Evolutionary conservation across 2,888 invertebrate species (phyloP), one percentile per base, ranked within the genome.

Genomic region (Parnassius smintheus): DNA sequence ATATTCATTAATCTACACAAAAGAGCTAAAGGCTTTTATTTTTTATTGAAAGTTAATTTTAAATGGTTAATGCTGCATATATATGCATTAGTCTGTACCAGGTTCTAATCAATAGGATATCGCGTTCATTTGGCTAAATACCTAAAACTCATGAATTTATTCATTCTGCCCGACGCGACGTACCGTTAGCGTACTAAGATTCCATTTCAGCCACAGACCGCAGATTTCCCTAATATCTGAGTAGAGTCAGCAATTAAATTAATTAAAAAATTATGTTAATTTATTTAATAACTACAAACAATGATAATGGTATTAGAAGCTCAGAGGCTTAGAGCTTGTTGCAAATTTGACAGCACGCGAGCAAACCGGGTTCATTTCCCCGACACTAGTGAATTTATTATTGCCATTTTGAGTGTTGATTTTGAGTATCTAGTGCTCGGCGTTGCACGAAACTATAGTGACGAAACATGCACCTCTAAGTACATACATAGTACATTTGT

Each of bases 141-240:
- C 52, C 56, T 64, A 59, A 64, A 61, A 64, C 65, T 71, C 69
- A 74, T 74, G 70, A 72, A 72, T 73, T 70, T 72, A 73, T 72
- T 71, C 69, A 70, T 67, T 65, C 65, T 59, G 61, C 56, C 59
- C 64, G 53, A 65, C 66, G 65, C 66, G 52, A 57, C 54, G 66
- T 70, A 70, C 69, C 66, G 70, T 68, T 69, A 66, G 59, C 65
- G 63, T 56, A 68, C 65, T 54, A 49, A 59, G 72, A 69, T 72
- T 83, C 71, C 62, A 66, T 83, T 80, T 78, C 85, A 80, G 80
- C 86, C 85, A 72, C 88, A 85, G 67, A 85, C 87, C 88, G 68
- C 86, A 85, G 77, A 82, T 87, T 85, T 85, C 82, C 81, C 82
- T 79, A 82, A 84, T 82, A 77, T 78, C 67, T 68, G 57, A 64